Base-by-base conservation (phyloP, 2,797 vertebrate genomes). In the Anolis apletophallus region DNA sequence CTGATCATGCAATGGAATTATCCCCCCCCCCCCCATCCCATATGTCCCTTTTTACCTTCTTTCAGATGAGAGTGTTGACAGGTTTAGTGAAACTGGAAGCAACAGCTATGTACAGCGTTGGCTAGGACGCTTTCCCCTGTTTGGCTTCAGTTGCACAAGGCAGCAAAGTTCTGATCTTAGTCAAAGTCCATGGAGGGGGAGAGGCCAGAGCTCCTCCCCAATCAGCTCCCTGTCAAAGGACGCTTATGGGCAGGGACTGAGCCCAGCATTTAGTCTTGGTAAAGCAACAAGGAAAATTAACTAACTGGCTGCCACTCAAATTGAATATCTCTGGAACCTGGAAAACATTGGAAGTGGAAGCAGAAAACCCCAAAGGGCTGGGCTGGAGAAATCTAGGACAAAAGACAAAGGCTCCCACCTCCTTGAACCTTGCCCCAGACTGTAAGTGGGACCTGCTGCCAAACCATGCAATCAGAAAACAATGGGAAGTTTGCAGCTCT, bases 111-210 rank as follows among this genome's bases (percentile, higher is more conserved):
- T 71, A 36, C 16, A 11, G 26, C 32, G n/a, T 81, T 29, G 50
- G 34, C 12, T 46, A 34, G 67, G 80, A 72, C 57, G 72, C 77
- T 67, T 72, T 59, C 57, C 69, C 36, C 74, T 61, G 81, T 61
- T 86, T 71, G 72, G 78, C 85, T 77, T 72, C 74, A 50, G 76
- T 52, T 82, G 61, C 4, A 29, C 23, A 68, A 5, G 34, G 26
- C n/a, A 81, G 36, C 32, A 2, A 23, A 50, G 80, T 68, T 79
- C 46, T 85, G 80, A 72, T 77, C 80, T 59, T 86, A 90, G 89
- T 6, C 89, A 91, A 93, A 93, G 89, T 91, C 90, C 90, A 91
- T 67, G 69, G 23, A 77, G 81, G 61, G 57, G 10, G 50, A 77
- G 34, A 82, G 21, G 40, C 55, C 80, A 46, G 32, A 32, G 34